Base-by-base conservation (phyloP, 2,888 invertebrate species). In the Erpobdella octoculata region DNA sequence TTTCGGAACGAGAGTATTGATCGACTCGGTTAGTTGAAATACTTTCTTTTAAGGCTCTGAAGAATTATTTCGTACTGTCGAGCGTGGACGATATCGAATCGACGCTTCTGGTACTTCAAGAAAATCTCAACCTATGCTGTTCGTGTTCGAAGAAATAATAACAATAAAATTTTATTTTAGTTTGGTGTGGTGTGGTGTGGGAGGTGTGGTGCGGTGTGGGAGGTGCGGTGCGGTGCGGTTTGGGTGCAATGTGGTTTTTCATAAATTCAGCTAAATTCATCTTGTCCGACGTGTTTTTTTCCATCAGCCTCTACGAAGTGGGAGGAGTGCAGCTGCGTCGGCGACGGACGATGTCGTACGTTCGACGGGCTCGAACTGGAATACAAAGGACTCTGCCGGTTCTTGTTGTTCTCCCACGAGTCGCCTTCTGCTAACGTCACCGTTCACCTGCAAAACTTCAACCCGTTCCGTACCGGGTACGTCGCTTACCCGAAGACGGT, bases 391-490 rank as follows among this genome's bases (percentile, higher is more conserved):
- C 9, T 36, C 35, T 65, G 65, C 38, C 36, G 25, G 8, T 65
- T 37, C 38, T 38, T 65, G 8, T 21, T 65, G 38, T 8, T 65
- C 28, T 18, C 28, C 18, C 38, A 65, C 65, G 9, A 36, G 4
- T 65, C 65, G 9, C 8, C 9, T 18, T 4, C 35, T 4, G 36
- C 25, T 4, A 8, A 36, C 12, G 4, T 65, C 4, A 6, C 28
- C 8, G 65, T 65, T 4, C 35, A 35, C 33, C 9, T 65, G 38
- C 36, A 36, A 28, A 65, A 33, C 25, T 36, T 6, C 6, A 37
- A 38, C 38, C 65, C 65, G n/a, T 65, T 37, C 38, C 65, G 37
- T 28, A 35, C 4, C n/a, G 65, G 65, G 35, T 18, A 65, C 25
- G 5, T 36, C 21, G 6, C 6, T 12, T 65, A 36, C 25, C 37